Base-by-base conservation (phyloP, 2,888 invertebrate genomes). In the Atrina japonica region DNA sequence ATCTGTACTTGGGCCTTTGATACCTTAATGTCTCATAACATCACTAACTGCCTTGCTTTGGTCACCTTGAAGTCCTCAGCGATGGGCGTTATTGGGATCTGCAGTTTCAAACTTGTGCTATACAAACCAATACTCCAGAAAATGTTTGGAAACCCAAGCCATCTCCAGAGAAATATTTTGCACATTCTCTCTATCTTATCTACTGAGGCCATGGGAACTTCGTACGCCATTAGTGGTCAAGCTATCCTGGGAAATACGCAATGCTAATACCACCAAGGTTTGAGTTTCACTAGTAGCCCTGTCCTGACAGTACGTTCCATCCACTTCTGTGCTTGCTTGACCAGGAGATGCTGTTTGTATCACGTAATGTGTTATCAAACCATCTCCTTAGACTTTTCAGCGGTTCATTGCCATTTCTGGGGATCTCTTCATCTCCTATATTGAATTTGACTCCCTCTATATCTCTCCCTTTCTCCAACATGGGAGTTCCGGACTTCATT, bases 311-410 rank as follows among this genome's bases (percentile, higher is more conserved):
- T 27, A 18, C 3, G 21, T 2, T 29, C 40, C 47, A 66, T 30
- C 66, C 56, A 59, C 23, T 43, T 6, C n/a, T 35, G 30, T 7
- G 49, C 18, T 40, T 66, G 56, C 9, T n/a, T 40, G 23, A 21
- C 18, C 21, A 27, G 9, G 14, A 2, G 7, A 35, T 27, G 16
- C 69, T 43, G 30, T 29, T 25, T 55, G 25, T 63, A n/a, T 61
- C 49, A 16, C 47, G 53, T 21, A 53, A 21, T 29, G 23, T 21
- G 35, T 21, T 25, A 23, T 56, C 27, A 29, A 64, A 64, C 63
- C 47, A 45, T 49, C 56, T 64, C 1, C 64, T 45, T 30, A 43
- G 16, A 29, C 63, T 68, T 29, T 68, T 63, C 21, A 63, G 45
- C 45, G 53, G 56, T 27, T 43, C 63, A 25, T 68, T 56, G 16